Percentiles rank a stretch among this genome's conserved stretches.
Evolutionary conservation across 2,888 invertebrate genomes (phyloP).

Genomic region (Electrophaes corylata): DNA sequence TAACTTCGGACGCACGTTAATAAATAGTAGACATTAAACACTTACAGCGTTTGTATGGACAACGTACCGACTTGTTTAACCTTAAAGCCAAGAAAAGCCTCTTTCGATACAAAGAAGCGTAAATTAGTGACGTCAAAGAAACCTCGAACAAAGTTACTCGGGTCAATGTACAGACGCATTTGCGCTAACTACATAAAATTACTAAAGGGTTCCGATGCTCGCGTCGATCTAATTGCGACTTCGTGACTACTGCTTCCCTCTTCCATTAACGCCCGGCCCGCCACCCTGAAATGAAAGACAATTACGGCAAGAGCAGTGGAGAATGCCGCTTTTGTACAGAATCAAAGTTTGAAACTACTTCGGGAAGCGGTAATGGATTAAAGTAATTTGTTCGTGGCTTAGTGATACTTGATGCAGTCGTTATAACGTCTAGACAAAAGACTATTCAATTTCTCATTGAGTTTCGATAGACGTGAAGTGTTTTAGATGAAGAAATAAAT

Average conservation of each 20-base stretch:
- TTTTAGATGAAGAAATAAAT: slow-evolving; percentile 33
- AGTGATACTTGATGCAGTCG: slow-evolving; percentile 41
- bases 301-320: slow-evolving; percentile 19
- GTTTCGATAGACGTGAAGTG: slow-evolving; percentile 28
- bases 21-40: too few species aligned
- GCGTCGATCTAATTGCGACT: slow-evolving; percentile 74
- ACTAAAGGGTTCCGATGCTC: slow-evolving; percentile 71
- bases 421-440: slow-evolving; percentile 64
- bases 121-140: slow-evolving; percentile 31
- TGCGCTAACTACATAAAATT: slow-evolving; percentile 75
- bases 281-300: slow-evolving; percentile 34
- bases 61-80: too few species aligned
- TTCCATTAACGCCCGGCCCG: slow-evolving; percentile 66
- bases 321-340: slow-evolving; percentile 40
- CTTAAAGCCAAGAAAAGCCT: neutral
- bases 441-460: slow-evolving; percentile 59
- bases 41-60: too few species aligned
- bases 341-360: neutral
- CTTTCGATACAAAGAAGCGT: slow-evolving; percentile 1
- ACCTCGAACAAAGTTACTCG: slow-evolving; percentile 40
- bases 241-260: slow-evolving; percentile 70
- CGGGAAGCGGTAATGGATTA: slow-evolving; percentile 39
- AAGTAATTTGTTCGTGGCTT: slow-evolving; percentile 20
- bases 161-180: slow-evolving; percentile 62
- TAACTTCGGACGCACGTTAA: too few species aligned